Evolutionary conservation across 1,140 invertebrate genomes (phyloP).

Genomic region (Heliconius eleuchia): DNA sequence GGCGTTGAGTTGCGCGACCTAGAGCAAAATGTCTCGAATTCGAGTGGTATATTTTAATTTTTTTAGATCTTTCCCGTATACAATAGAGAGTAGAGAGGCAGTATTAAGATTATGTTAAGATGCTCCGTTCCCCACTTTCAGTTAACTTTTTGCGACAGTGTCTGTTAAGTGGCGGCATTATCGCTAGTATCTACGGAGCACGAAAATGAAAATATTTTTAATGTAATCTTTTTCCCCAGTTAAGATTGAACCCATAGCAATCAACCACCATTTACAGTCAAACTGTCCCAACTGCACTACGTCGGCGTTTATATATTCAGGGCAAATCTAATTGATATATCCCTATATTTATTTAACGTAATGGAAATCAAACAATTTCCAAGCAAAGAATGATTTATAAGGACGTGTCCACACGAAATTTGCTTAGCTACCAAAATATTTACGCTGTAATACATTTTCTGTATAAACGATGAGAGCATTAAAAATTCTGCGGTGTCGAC

Average conservation of each 20-base stretch:
- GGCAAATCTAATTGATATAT: not conserved
- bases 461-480: not conserved
- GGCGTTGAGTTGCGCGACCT: too few relatives aligned
- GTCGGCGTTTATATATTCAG: not conserved
- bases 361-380: not conserved
- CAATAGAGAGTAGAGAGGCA: too few relatives aligned
- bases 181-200: too few relatives aligned
- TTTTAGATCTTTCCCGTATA: too few relatives aligned
- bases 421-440: not conserved
- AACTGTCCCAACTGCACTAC: too few relatives aligned
- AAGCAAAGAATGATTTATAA: not conserved
- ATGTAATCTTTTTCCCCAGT: not conserved
- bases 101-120: too few relatives aligned
- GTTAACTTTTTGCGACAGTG: too few relatives aligned
- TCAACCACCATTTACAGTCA: not conserved
- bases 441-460: not conserved
- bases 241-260: not conserved
- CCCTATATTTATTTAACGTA: not conserved
- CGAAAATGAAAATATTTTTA: too few relatives aligned
- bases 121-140: too few relatives aligned
- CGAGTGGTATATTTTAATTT: too few relatives aligned
- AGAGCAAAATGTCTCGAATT: too few relatives aligned
- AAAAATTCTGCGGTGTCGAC: not conserved
- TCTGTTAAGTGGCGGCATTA: too few relatives aligned
- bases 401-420: not conserved